phyloP scores from a whole-genome alignment of 2,113 vertebrate genomes.

The Rhagologus leucostigma region DNA sequence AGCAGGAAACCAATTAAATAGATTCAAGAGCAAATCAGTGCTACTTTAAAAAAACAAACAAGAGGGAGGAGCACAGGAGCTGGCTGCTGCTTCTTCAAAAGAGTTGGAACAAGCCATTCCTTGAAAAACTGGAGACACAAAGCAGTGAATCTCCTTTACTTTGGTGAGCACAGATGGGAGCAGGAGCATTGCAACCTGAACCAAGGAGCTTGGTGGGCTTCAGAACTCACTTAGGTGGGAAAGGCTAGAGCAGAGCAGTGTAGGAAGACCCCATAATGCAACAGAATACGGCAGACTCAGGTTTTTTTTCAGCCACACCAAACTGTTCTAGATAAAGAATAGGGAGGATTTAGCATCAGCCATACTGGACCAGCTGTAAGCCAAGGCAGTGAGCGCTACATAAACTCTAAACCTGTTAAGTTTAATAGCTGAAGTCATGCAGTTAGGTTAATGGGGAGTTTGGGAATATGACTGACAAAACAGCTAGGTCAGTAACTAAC shows the following conservation, averaged over 20 bases:
- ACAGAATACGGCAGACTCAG: neutral
- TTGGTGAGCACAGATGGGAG: neutral
- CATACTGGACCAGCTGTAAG: neutral
- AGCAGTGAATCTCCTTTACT: neutral
- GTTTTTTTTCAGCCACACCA: neutral
- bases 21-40: neutral
- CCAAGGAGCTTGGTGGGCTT: neutral
- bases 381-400: neutral
- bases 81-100: neutral
- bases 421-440: neutral
- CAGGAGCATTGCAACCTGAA: neutral
- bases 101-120: neutral
- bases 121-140: neutral
- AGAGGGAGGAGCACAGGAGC: neutral
- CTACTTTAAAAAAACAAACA: neutral
- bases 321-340: neutral
- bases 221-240: neutral
- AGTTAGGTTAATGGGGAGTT: neutral
- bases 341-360: neutral
- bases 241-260: neutral
- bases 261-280: neutral
- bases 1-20: slow-evolving; percentile 3
- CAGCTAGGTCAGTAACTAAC: neutral
- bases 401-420: neutral
- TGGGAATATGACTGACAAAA: neutral